Base-by-base conservation (phyloP, 2,113 vertebrate genomes). In the Leptobrachium ailaonicum region DNA sequence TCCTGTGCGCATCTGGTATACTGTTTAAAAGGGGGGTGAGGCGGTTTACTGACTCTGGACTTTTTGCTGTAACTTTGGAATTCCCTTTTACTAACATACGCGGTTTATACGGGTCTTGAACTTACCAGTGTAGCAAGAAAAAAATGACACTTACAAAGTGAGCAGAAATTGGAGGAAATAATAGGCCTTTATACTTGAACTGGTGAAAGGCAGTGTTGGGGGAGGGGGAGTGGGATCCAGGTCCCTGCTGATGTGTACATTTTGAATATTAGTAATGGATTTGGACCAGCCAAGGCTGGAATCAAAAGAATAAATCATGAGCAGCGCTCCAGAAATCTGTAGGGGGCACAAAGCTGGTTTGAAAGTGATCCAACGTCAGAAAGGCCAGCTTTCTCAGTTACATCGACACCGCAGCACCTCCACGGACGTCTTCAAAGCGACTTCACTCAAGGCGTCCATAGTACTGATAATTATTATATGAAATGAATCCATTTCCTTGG, bases 251-350 rank as follows among this genome's bases (percentile, higher is more conserved):
- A 86, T 86, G 83, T 69, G 58, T 83, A 82, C 84, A 80, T 76
- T 86, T 87, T 80, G 83, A 67, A 71, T 87, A 73, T 86, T 85
- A 85, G 80, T 84, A 78, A 76, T 85, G 84, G 85, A 87, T 66
- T 73, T 79, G 74, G 73, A 85, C 86, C 86, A 88, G 66, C 66
- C 67, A 85, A 82, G 68, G 41, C 83, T 63, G 0, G 0, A 83
- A 79, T 86, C 82, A 73, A 74, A 41, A 0, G 53, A 79, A 86
- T 84, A 85, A 87, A 85, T 87, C 75, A 83, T 85, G 85, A 82
- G 53, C 79, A 73, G 83, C 63, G 0, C 0, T 86, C 82, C 71
- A 75, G 66, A 73, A 84, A 86, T 72, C 6, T 41, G 10, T 20
- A 82, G 62, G 0, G 80, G 72, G 70, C 40, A 66, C 40, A 66